Percentiles rank a stretch among this genome's conserved stretches.
Evolutionary conservation across 1,140 invertebrate genomes (phyloP).

Genomic region (Nephotettix cincticeps): DNA sequence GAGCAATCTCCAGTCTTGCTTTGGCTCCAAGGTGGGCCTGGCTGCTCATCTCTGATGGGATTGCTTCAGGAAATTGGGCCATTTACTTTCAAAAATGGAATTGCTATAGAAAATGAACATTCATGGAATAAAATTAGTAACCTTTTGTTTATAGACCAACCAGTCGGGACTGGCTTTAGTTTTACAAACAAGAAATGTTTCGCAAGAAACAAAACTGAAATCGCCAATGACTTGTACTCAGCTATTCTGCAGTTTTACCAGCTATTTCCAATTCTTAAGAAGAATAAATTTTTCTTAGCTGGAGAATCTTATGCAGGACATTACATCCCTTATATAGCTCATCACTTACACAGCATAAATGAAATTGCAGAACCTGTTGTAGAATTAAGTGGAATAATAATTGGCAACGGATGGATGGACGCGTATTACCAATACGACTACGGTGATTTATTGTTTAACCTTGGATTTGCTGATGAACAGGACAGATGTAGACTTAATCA

Average conservation of each 20-base stretch:
- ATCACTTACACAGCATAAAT: slow-evolving; percentile 41
- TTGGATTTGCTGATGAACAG: slow-evolving; percentile 53
- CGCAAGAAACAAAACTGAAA: neutral
- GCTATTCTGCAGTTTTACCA: slow-evolving; percentile 70
- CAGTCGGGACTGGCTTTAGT: slow-evolving; percentile 36
- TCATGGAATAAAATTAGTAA: slow-evolving; percentile 32
- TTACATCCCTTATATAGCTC: slow-evolving; percentile 52
- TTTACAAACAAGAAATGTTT: slow-evolving; percentile 41
- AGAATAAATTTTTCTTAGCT: slow-evolving; percentile 42
- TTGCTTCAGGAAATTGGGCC: neutral
- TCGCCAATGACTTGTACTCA: slow-evolving; percentile 64
- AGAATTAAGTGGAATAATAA: slow-evolving; percentile 67
- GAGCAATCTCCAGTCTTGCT: neutral
- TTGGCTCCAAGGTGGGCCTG: neutral
- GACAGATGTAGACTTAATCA: no score
- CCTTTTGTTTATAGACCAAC: slow-evolving; percentile 76
- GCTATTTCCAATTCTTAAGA: slow-evolving; percentile 51
- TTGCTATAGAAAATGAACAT: no score
- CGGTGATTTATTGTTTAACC: slow-evolving; percentile 75
- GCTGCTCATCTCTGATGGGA: neutral
- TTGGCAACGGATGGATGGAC: slow-evolving; percentile 84
- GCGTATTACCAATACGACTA: slow-evolving; percentile 75
- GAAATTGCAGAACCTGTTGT: slow-evolving; percentile 43
- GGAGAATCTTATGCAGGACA: slow-evolving; percentile 61
- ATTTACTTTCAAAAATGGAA: neutral